Evolutionary conservation across 2,113 vertebrate genomes (phyloP).

Genomic region (Colaptes auratus): DNA sequence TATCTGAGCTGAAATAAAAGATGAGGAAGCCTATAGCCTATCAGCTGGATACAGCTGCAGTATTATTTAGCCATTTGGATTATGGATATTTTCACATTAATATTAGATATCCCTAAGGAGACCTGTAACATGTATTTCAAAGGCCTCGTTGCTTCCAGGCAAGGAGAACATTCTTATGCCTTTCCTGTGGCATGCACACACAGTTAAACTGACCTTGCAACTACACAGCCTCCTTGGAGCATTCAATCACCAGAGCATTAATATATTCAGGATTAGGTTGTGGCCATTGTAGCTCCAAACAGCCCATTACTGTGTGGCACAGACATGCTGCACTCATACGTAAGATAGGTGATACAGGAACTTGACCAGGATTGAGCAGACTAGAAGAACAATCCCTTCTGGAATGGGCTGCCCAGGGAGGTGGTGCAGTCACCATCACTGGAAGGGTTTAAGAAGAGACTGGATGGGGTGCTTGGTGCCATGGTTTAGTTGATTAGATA

Average conservation of each 20-base stretch:
- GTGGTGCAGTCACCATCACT: no score
- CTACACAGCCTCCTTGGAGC: background rate
- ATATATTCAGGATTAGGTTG: background rate
- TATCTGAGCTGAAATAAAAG: background rate
- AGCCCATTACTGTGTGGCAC: background rate
- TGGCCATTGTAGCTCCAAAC: background rate
- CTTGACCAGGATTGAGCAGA: background rate
- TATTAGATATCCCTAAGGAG: background rate
- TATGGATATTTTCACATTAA: constrained; percentile 26
- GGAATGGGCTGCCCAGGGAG: no score
- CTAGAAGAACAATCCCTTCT: background rate
- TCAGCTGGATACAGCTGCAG: background rate
- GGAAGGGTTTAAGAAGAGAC: no score
- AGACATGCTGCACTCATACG: background rate
- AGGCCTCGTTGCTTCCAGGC: background rate
- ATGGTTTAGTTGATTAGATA: no score
- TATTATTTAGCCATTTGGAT: constrained; percentile 2
- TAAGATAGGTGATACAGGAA: background rate
- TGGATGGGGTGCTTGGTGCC: no score
- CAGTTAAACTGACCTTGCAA: background rate
- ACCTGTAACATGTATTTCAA: background rate
- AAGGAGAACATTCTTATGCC: background rate
- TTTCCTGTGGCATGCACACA: background rate
- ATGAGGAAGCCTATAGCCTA: background rate
- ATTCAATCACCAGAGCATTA: background rate